Base-by-base conservation (phyloP, 2,113 vertebrate species). In the Centropristis striata region DNA sequence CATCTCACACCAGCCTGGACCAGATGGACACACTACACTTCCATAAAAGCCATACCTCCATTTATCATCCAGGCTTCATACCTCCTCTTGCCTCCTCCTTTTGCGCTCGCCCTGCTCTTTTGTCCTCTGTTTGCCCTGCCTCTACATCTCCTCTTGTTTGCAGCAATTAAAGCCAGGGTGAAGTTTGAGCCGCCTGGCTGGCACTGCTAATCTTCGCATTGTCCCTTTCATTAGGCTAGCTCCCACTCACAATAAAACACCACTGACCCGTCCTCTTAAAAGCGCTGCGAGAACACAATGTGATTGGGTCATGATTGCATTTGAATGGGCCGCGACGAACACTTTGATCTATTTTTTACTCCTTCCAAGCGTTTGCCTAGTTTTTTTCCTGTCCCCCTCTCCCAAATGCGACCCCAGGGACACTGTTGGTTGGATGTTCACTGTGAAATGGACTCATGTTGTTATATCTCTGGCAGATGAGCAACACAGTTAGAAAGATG, bases 141-240 rank as follows among this genome's bases (percentile, higher is more conserved):
- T 95, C 94, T 92, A 93, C 90, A 87, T 94, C 90, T 89, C 78
- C 71, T 87, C 96, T 97, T 96, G 94, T 96, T 95, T 83, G 59
- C 72, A 86, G 93, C 95, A 96, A 95, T 97, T 96, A 97, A 96
- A 95, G 91, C 51, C 32, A 93, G 94, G 95, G 94, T 93, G 94
- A 93, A 93, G 75, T 95, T 96, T 95, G 94, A 95, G 93, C 94
- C 92, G 83, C 92, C 93, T 95, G 95, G 94, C 94, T 95, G 95
- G 93, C 93, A 96, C 95, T 95, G 92, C 96, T 95, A 95, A 96
- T 95, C 94, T 96, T 93, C 80, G 65, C 88, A 95, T 96, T 97
- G 95, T 96, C 91, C 93, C 94, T 96, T 96, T 96, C 95, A 96
- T 96, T 95, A 95, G 93, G 89, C 92, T 93, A 95, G 95, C 94